Evolutionary conservation across 1,140 invertebrate species (phyloP).

Genomic region (Trichogramma pretiosum): DNA sequence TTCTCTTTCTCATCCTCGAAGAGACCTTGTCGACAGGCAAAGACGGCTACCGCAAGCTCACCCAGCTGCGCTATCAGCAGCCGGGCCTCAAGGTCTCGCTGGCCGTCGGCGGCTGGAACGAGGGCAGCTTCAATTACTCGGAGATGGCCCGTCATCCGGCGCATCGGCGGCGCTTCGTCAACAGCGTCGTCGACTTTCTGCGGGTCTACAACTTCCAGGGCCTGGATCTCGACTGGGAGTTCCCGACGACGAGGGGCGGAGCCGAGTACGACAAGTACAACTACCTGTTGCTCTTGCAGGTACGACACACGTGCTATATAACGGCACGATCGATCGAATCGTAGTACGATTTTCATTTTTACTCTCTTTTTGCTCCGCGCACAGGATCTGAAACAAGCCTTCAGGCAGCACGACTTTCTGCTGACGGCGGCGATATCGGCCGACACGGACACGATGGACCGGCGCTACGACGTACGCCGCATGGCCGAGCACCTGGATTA

Average conservation of each 20-base stretch:
- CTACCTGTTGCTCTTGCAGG: conserved; percentile 65
- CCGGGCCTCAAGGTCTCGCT: conserved; percentile 67
- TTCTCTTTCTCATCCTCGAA: conserved; percentile 15
- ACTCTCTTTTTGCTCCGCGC: too few relatives aligned
- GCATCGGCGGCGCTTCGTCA: conserved; percentile 54
- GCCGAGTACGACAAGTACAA: conserved; percentile 64
- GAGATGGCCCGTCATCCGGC: conserved; percentile 53
- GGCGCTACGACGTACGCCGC: conserved; percentile 65
- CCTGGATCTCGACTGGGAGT: conserved; percentile 74
- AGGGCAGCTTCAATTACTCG: conserved; percentile 74
- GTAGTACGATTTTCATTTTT: conserved; percentile 3
- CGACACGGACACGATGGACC: conserved; percentile 59
- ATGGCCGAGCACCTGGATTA: conserved; percentile 69
- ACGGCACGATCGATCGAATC: too few relatives aligned
- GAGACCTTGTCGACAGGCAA: conserved; percentile 33
- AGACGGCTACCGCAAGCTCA: conserved; percentile 62
- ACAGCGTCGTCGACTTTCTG: conserved; percentile 54
- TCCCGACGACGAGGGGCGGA: conserved; percentile 67
- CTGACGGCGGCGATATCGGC: conserved; percentile 71
- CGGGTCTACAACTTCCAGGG: conserved; percentile 74
- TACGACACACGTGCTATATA: conserved; percentile 29
- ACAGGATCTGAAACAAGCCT: conserved; percentile 55
- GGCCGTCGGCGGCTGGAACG: conserved; percentile 83
- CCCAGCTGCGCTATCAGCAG: conserved; percentile 56
- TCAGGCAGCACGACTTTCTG: conserved; percentile 52